phyloP scores from a whole-genome alignment of 2,888 invertebrate species.

The Drosophila crucigera region DNA sequence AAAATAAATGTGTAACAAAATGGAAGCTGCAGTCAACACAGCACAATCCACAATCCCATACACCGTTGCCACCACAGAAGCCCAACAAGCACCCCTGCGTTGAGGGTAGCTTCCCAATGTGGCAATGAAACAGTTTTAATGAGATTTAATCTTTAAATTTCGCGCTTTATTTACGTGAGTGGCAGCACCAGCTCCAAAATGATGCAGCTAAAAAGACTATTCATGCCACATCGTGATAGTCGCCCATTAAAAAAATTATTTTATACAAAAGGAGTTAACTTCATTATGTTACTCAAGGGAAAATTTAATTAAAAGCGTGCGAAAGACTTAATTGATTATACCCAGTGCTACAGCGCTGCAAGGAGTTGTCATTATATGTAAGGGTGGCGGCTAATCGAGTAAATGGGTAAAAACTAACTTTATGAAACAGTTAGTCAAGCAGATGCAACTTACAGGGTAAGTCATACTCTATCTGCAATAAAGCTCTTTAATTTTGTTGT shows the following conservation, averaged over 20 bases:
- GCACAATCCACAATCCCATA: not conserved
- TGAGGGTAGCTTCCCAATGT: slow-evolving; percentile 22
- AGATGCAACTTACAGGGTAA: slow-evolving; percentile 17
- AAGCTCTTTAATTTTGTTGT: slow-evolving; percentile 19
- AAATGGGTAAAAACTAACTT: not conserved
- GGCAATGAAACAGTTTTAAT: slow-evolving; percentile 78
- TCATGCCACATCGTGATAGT: slow-evolving; percentile 39
- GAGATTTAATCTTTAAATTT: slow-evolving; percentile 80
- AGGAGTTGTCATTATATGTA: slow-evolving; percentile 4
- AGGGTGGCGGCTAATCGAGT: not conserved
- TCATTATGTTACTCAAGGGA: slow-evolving; percentile 66
- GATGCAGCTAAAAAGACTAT: slow-evolving; percentile 47
- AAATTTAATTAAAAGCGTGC: slow-evolving; percentile 78
- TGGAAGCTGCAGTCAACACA: slow-evolving; percentile 58
- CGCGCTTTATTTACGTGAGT: slow-evolving; percentile 74
- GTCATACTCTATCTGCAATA: not conserved
- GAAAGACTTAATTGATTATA: slow-evolving; percentile 77
- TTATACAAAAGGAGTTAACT: slow-evolving; percentile 62
- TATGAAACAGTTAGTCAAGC: not conserved
- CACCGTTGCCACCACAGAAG: slow-evolving; percentile 12
- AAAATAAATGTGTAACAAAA: slow-evolving; percentile 75
- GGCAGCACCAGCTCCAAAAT: slow-evolving; percentile 11
- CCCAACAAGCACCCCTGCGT: slow-evolving; percentile 9
- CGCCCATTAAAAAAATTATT: slow-evolving; percentile 9
- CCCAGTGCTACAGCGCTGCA: slow-evolving; percentile 25